Evolutionary conservation across 2,113 vertebrate species (phyloP).

Genomic region (Marmota flaviventris): DNA sequence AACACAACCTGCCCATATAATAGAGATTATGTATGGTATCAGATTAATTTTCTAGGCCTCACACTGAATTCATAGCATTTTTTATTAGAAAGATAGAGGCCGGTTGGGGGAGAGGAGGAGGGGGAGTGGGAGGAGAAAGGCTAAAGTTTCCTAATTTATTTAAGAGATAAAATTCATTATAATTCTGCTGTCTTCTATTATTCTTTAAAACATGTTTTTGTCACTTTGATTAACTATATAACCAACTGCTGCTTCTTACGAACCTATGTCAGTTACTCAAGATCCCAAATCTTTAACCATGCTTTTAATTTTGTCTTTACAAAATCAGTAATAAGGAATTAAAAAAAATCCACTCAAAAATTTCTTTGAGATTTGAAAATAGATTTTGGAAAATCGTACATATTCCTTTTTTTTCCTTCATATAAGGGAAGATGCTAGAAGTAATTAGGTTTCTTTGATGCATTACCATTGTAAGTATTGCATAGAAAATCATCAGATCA

Average conservation of each 20-base stretch:
- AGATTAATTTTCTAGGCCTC: slow-evolving; percentile 7
- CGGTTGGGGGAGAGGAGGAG: too few species aligned
- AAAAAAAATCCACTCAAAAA: neutral
- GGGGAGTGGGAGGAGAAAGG: neutral
- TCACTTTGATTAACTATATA: neutral
- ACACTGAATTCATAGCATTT: neutral
- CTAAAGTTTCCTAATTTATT: neutral
- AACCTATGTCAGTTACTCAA: neutral
- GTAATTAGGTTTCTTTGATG: neutral
- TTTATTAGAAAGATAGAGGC: neutral
- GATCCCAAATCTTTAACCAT: neutral
- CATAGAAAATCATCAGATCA: neutral
- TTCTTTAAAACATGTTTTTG: neutral
- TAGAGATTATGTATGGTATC: neutral
- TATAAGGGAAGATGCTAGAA: neutral
- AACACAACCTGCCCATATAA: neutral
- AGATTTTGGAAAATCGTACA: neutral
- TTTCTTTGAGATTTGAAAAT: neutral
- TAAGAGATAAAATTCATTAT: neutral
- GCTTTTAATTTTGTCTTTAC: neutral
- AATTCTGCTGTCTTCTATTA: neutral
- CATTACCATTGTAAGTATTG: neutral
- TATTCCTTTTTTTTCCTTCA: neutral
- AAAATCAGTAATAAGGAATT: neutral
- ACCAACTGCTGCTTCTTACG: neutral